Base-by-base conservation (phyloP, 2,888 invertebrate genomes). In the Epistrophe eligans region DNA sequence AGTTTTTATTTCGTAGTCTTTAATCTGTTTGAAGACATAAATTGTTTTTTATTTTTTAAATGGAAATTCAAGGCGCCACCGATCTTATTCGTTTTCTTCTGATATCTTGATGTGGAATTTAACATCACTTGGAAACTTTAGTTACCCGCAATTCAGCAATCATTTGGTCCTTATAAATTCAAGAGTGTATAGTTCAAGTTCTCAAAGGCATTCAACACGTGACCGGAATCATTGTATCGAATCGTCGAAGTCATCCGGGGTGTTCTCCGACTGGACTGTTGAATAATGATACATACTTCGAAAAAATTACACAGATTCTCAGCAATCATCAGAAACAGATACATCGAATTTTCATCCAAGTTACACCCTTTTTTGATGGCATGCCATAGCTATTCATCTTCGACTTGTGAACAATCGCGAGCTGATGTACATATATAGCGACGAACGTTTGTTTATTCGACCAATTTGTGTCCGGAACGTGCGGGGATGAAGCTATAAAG, bases 381-480 rank as follows among this genome's bases (percentile, higher is more conserved):
- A 76, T 28, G 43, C 55, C 19, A 19, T 38, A 40, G 24, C 19
- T n/a, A 83, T 40, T 76, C 74, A 58, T 84, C 80, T 66, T 55
- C 45, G 38, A 67, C 58, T 72, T 60, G 35, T 45, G 45, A 45
- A 17, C 45, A n/a, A 66, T 48, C 66, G 7, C n/a, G n/a, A n/a
- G n/a, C n/a, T n/a, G n/a, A n/a, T n/a, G n/a, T n/a, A n/a, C n/a
- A 48, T 3, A 48, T 11, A 32, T 24, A n/a, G 8, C 45, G 64
- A 32, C 64, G 15, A 19, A 28, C 60, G 87, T 45, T 83, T 87
- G 83, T 83, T 87, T 82, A 87, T 62, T 87, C 83, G 72, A 72
- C 74, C 87, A 87, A 87, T 87, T 87, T 87, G 82, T 79, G 74
- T 40, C 67, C 35, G 76, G 70, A 77, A 79, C 57, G 79, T 76